Conservation (phyloP, 2,888 invertebrate species). For the Torymus texanus region DNA sequence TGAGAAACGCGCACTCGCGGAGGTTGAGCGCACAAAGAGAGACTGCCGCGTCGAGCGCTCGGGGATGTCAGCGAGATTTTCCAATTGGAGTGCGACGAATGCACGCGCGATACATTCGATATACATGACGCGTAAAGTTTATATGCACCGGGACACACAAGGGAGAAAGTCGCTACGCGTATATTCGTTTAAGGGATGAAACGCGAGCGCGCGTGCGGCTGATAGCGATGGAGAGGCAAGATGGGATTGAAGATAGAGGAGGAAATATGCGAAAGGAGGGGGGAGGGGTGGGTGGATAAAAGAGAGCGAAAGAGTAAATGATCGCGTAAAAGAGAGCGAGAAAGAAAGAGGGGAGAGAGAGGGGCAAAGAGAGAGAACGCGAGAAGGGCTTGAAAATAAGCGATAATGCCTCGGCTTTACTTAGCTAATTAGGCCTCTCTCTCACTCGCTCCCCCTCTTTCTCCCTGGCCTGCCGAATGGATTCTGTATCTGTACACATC, state of each 20-base stretch:
- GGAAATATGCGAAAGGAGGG: neutral
- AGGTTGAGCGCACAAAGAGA: conserved; percentile 17
- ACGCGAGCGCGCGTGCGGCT: conserved; percentile 41
- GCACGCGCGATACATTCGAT: conserved; percentile 30
- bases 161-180: neutral
- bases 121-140: neutral
- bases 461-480: conserved; percentile 39
- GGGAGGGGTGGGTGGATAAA: conserved; percentile 19
- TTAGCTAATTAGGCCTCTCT: conserved; percentile 72
- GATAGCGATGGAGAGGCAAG: conserved; percentile 49
- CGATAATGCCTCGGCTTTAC: conserved; percentile 74
- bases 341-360: neutral
- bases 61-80: conserved; percentile 52
- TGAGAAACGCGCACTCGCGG: conserved; percentile 47
- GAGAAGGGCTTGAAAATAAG: conserved; percentile 71
- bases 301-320: conserved; percentile 41
- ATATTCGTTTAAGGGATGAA: conserved; percentile 36
- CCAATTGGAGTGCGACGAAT: conserved; percentile 53
- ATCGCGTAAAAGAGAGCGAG: conserved; percentile 31
- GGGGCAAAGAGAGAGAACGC: conserved; percentile 32
- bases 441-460: conserved; percentile 48
- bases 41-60: neutral
- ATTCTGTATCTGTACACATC: conserved; percentile 52
- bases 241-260: conserved; percentile 61
- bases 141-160: neutral